A percentile compares a stretch with the other conserved stretches of the same genome.
These are phyloP conservation scores for Chanos chanos DNA, from an alignment of 2,797 vertebrate genomes.

Conservation along the genomic window DNA sequence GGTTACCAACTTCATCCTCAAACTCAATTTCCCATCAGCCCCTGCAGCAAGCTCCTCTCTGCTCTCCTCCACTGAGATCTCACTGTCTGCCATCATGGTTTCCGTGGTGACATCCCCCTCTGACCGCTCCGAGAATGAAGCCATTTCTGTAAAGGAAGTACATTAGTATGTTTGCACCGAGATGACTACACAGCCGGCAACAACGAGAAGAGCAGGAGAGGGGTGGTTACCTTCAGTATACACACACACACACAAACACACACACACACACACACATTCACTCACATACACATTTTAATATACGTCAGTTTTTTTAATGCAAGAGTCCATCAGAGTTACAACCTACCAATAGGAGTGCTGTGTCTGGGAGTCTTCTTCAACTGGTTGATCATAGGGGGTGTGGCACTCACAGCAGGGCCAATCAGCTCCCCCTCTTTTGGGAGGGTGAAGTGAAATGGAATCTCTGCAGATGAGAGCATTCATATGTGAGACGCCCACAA, in stretches of 20 bases:
- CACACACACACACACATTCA: no score
- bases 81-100: conserved; percentile 70
- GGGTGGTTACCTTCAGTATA: no score
- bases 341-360: conserved; percentile 96
- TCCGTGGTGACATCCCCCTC: conserved; percentile 74
- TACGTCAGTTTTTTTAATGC: no score
- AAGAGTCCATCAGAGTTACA: background rate
- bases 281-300: no score
- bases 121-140: conserved; percentile 72
- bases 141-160: conserved; percentile 67
- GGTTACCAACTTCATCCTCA: conserved; percentile 88
- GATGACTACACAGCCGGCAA: conserved; percentile 30
- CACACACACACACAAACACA: no score
- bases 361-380: conserved; percentile 89
- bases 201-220: background rate
- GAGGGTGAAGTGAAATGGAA: conserved; percentile 84
- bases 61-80: conserved; percentile 67
- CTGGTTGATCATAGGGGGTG: conserved; percentile 81
- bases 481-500: background rate
- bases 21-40: conserved; percentile 78
- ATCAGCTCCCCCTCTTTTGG: conserved; percentile 86
- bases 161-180: no score
- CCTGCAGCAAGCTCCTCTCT: conserved; percentile 50
- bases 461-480: conserved; percentile 66
- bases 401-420: conserved; percentile 73